Base-by-base conservation (phyloP, 2,797 vertebrate species). In the Lacerta bilineata region DNA sequence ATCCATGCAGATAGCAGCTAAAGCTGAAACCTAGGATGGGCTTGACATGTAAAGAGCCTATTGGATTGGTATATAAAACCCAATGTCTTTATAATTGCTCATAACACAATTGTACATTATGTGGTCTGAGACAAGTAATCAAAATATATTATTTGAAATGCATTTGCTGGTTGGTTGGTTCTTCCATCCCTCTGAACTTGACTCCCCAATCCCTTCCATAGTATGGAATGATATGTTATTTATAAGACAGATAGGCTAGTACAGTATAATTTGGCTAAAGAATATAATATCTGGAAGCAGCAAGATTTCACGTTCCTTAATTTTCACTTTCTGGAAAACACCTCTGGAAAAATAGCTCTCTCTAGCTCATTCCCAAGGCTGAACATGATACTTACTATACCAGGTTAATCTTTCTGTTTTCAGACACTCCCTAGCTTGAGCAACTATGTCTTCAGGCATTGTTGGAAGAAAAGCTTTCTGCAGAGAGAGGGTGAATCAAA, bases 371-470 rank as follows among this genome's bases (percentile, higher is more conserved):
- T 59, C 8, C 2, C 74, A 69, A 20, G 82, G 82, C 1, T 81
- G 71, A 17, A 13, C 39, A 61, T 33, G 84, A 27, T 90, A 99
- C 99, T 98, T 97, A 99, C 99, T n/a, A 90, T 98, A 99, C 99
- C 99, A 99, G 2, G 0, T 89, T 86, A 98, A 10, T 0, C 0
- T 0, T 0, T 46, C 69, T 90, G 97, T 1, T 3, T 90, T 97
- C 87, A 90, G 1, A 93, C 95, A 96, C 0, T 0, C 0, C 89
- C 85, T 96, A 0, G 98, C 98, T 74, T 98, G 96, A 17, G 82
- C 93, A 64, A 95, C 82, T 93, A 99, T 91, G 91, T 99, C 99
- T 90, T 99, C 98, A 0, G 98, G 98, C 99, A 99, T 99, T 0
- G 98, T 98, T 11, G 99, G 99, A 84, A 99, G 95, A 91, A 98